Evolutionary conservation across 2,113 vertebrate species (phyloP).

Genomic region (Spilogale gracilis): DNA sequence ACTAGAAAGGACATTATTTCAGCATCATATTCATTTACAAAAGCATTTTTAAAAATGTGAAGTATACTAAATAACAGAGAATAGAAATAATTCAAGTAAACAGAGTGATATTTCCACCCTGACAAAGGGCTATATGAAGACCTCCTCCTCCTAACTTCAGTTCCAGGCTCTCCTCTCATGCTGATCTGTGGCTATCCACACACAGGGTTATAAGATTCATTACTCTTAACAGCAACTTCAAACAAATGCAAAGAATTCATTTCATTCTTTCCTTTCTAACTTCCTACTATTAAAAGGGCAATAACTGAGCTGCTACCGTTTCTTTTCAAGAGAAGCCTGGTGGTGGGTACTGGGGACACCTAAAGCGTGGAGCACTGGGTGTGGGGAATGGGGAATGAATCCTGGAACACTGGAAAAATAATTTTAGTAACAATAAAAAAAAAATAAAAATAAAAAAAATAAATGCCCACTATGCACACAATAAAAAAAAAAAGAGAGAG

Average conservation of each 20-base stretch:
- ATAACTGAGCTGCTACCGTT: background rate
- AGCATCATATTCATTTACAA: background rate
- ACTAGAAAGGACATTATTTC: constrained; percentile 37
- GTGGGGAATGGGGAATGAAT: too few species aligned
- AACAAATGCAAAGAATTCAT: background rate
- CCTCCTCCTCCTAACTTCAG: background rate
- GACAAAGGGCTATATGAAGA: background rate
- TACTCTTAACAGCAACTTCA: background rate
- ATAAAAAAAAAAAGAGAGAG: too few species aligned
- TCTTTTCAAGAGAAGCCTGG: background rate
- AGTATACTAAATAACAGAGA: background rate
- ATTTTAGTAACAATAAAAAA: too few species aligned
- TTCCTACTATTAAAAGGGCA: background rate
- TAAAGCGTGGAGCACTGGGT: too few species aligned
- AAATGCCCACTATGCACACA: too few species aligned
- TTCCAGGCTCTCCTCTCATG: background rate
- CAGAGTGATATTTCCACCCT: background rate
- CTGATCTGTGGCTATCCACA: too few species aligned
- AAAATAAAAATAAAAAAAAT: too few species aligned
- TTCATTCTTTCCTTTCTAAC: background rate
- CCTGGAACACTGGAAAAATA: too few species aligned
- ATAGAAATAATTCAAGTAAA: background rate
- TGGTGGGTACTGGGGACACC: too few species aligned
- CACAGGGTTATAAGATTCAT: background rate
- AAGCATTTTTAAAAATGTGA: background rate